Percentiles rank a stretch among this genome's conserved stretches.
Conservation (phyloP, 2,113 vertebrate species). For the Microcebus tavaratra region DNA sequence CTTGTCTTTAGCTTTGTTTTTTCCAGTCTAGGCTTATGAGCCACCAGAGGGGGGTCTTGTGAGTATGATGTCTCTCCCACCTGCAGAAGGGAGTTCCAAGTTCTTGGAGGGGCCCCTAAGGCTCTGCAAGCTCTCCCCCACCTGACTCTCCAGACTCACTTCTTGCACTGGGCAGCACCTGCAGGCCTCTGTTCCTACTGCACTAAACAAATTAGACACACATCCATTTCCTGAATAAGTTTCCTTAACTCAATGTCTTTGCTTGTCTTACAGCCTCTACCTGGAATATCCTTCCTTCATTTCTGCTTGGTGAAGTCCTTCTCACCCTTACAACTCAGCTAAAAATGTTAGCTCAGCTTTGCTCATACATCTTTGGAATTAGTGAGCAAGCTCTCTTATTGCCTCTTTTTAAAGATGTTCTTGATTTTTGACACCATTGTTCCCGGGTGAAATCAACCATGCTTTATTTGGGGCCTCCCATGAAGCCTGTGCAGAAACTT, state of each 20-base stretch:
- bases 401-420: background rate
- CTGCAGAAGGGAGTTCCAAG: background rate
- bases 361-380: background rate
- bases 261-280: background rate
- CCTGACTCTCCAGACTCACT: background rate
- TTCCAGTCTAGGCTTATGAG: background rate
- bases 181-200: background rate
- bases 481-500: background rate
- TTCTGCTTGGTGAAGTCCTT: background rate
- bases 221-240: background rate
- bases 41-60: background rate
- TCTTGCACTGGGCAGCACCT: background rate
- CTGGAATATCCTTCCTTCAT: background rate
- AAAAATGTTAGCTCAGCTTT: background rate
- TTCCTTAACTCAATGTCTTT: background rate
- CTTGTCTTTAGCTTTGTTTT: background rate
- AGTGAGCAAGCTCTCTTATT: background rate
- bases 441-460: background rate
- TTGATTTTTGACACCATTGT: background rate
- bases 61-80: rapidly evolving
- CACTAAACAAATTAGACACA: background rate
- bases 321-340: background rate
- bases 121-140: background rate
- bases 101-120: background rate
- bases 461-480: background rate